phyloP scores from a whole-genome alignment of 92 coral and sea anemone species.

The Porites lobata region DNA sequence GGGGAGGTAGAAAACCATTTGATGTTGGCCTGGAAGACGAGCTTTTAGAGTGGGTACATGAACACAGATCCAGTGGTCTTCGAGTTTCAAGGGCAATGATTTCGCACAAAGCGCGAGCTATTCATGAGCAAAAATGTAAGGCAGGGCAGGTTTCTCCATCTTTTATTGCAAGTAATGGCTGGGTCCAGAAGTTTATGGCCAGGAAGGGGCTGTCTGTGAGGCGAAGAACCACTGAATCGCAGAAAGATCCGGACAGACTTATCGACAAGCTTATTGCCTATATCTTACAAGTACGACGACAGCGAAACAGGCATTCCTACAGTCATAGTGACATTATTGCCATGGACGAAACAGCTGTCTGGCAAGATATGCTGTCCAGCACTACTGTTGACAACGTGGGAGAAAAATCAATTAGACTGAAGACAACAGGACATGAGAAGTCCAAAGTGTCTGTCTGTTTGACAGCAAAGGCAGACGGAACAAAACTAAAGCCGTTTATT shows the following conservation, averaged over 20 bases:
- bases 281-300: conserved; percentile 63
- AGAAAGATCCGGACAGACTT: conserved; percentile 55
- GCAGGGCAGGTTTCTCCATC: conserved; percentile 51
- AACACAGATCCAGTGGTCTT: conserved; percentile 59
- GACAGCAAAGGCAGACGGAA: conserved; percentile 52
- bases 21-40: conserved; percentile 67
- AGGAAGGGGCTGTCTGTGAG: conserved; percentile 58
- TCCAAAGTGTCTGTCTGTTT: conserved; percentile 45
- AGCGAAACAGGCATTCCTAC: conserved; percentile 53
- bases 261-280: conserved; percentile 58
- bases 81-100: conserved; percentile 72
- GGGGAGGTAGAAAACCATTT: conserved; percentile 60
- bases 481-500: conserved; percentile 42
- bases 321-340: conserved; percentile 57
- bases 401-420: conserved; percentile 54
- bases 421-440: conserved; percentile 66
- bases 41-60: conserved; percentile 73
- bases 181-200: conserved; percentile 57
- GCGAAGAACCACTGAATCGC: conserved; percentile 58
- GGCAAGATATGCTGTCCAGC: conserved; percentile 65
- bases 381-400: conserved; percentile 66
- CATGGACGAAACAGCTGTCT: conserved; percentile 64
- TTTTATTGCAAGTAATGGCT: conserved; percentile 56
- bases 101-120: conserved; percentile 50
- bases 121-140: conserved; percentile 55